These are phyloP conservation scores for Oreochromis mossambicus DNA, from an alignment of 2,797 vertebrate genomes.

Conservation along the genomic window DNA sequence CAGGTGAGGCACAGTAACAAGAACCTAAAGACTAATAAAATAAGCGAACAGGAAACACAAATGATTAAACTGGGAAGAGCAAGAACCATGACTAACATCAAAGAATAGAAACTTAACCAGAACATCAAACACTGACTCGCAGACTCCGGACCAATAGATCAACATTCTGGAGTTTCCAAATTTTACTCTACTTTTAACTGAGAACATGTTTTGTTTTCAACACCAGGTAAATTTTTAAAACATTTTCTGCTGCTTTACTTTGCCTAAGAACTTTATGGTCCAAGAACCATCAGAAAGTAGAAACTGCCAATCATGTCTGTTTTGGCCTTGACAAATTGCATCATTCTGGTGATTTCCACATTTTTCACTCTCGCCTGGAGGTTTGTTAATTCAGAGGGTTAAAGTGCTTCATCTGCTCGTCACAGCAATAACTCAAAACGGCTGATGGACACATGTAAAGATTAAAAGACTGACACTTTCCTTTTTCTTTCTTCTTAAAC, in stretches of 20 bases:
- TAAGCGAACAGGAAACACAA: neutral
- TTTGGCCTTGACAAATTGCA: neutral
- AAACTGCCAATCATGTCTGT: neutral
- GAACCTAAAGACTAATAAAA: neutral
- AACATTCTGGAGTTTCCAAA: neutral
- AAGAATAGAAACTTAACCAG: neutral
- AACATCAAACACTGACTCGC: neutral
- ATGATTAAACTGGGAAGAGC: neutral
- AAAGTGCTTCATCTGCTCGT: neutral
- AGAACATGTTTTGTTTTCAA: accelerated
- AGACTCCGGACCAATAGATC: neutral
- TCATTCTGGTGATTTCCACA: neutral
- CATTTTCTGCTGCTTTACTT: neutral
- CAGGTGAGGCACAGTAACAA: neutral
- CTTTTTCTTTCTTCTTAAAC: neutral
- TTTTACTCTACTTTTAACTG: neutral
- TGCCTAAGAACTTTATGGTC: neutral
- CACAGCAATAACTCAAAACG: neutral
- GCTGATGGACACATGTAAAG: neutral
- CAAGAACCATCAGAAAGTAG: neutral
- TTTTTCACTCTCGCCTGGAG: neutral
- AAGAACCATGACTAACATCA: neutral
- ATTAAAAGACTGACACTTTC: neutral
- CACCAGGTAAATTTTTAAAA: neutral
- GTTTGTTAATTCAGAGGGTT: neutral